phyloP scores from a whole-genome alignment of 2,888 invertebrate species.

The Coenonympha glycerion region DNA sequence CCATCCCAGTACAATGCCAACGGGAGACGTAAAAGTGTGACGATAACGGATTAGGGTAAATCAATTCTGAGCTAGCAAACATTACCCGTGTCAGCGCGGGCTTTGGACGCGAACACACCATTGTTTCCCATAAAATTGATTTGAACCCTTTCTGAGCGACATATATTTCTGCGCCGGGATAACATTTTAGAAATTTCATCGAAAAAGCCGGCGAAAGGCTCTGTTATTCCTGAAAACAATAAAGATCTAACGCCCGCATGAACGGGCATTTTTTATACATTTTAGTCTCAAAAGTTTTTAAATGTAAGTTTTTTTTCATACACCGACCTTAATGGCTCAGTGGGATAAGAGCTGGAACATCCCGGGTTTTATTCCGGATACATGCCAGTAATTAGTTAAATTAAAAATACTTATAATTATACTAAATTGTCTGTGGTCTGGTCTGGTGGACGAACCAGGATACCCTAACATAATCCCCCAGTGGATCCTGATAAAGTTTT shows the following conservation, averaged over 20 bases:
- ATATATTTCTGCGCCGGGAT: slow-evolving; percentile 48
- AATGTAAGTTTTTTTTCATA: too few species aligned
- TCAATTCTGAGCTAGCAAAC: slow-evolving; percentile 61
- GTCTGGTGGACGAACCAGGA: too few species aligned
- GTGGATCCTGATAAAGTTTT: too few species aligned
- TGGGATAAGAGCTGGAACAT: too few species aligned
- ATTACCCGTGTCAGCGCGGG: slow-evolving; percentile 56
- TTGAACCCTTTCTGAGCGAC: slow-evolving; percentile 52
- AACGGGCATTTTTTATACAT: slow-evolving; percentile 55
- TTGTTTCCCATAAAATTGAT: slow-evolving; percentile 60
- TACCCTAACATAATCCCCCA: too few species aligned
- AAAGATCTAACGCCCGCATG: slow-evolving; percentile 49
- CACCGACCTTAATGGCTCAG: too few species aligned
- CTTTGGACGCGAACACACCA: slow-evolving; percentile 36
- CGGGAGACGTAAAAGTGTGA: slow-evolving; percentile 49
- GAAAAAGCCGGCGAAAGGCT: slow-evolving; percentile 30
- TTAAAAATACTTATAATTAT: too few species aligned
- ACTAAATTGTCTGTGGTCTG: too few species aligned
- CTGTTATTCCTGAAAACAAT: slow-evolving; percentile 61
- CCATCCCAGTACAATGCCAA: slow-evolving; percentile 29
- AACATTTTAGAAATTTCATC: slow-evolving; percentile 48
- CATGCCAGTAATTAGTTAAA: too few species aligned
- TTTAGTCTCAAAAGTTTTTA: too few species aligned
- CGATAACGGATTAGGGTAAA: slow-evolving; percentile 67
- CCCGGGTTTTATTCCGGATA: too few species aligned